Evolutionary conservation across 1,140 invertebrate species (phyloP), one percentile per base, ranked within the genome.

Genomic region (Tetraneura akinire): DNA sequence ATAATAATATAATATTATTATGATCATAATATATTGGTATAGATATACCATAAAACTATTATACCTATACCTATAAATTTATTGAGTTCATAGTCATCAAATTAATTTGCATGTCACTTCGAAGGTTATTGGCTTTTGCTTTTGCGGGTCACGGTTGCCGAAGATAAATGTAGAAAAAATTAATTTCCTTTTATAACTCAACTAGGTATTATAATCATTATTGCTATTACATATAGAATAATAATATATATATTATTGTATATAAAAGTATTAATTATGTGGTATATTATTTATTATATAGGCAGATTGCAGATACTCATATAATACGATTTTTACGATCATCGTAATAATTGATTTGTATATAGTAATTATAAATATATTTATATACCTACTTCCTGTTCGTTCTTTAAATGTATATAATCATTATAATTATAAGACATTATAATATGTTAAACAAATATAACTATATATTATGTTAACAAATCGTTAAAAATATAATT

Each of bases 41-140:
- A n/a, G n/a, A n/a, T n/a, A n/a, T n/a, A n/a, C n/a, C n/a, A n/a
- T n/a, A n/a, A n/a, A n/a, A n/a, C n/a, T n/a, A n/a, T 37, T 37
- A 37, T 37, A 37, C 32, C n/a, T n/a, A n/a, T 37, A 37, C 32
- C 32, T 37, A 37, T 37, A n/a, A n/a, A n/a, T n/a, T n/a, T n/a
- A n/a, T 8, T 60, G 53, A 37, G 74, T 78, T 78, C 55, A 78
- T 78, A 55, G 74, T 57, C 37, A 55, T 62, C 37, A 60, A 78
- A 60, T 78, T 78, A 78, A 78, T 78, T 78, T 16, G 74, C 74
- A 78, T 62, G 74, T 78, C 74, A 78, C 55, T 57, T 45, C 18
- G 74, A 78, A 78, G 74, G 74, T 78, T 78, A 78, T 78, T 78
- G 74, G 51, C 74, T 78, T 21, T 78, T 57, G 51, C 74, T 78